Conservation (phyloP, 2,888 invertebrate species). For the Nymphalis c-album region DNA sequence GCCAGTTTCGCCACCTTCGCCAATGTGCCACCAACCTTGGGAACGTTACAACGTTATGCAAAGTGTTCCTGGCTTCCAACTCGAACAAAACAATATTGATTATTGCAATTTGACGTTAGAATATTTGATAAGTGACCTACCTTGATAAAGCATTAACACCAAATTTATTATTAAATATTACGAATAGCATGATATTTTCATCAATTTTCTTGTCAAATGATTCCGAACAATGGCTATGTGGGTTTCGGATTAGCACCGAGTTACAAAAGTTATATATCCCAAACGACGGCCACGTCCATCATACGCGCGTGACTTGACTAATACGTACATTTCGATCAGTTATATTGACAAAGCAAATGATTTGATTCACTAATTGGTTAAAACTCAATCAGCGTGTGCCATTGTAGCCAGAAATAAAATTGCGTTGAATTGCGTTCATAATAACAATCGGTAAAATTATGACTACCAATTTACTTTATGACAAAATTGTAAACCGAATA, state of each 20-base stretch:
- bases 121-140: too few species aligned
- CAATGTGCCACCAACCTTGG: too few species aligned
- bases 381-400: background rate
- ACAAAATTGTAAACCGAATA: too few species aligned
- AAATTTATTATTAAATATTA: background rate
- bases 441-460: too few species aligned
- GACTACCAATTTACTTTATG: too few species aligned
- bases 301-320: slow-evolving; percentile 24
- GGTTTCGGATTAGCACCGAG: slow-evolving; percentile 11
- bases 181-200: too few species aligned
- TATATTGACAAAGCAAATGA: slow-evolving; percentile 15
- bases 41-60: too few species aligned
- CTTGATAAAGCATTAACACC: background rate
- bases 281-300: slow-evolving; percentile 19
- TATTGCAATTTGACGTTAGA: too few species aligned
- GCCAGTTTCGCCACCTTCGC: too few species aligned
- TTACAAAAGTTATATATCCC: slow-evolving; percentile 23
- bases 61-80: too few species aligned
- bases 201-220: background rate
- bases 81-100: too few species aligned
- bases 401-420: background rate
- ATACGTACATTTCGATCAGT: slow-evolving; percentile 8
- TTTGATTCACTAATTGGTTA: slow-evolving; percentile 20
- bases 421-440: background rate
- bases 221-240: background rate